phyloP scores from a whole-genome alignment of 2,888 invertebrate genomes.

The Eupithecia subumbrata region DNA sequence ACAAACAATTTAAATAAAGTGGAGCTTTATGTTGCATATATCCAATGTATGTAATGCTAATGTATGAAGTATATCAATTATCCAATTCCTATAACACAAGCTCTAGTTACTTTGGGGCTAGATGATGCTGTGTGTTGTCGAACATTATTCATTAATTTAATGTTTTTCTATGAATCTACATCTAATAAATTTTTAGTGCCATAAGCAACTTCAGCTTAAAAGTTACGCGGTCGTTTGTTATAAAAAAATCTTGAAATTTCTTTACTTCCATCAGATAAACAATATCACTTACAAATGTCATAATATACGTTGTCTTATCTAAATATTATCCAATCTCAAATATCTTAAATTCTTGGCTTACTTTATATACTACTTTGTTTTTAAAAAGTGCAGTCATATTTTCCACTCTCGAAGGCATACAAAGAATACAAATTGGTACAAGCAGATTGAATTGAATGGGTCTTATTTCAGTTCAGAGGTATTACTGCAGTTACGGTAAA shows the following conservation, averaged over 20 bases:
- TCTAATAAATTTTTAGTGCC: not conserved
- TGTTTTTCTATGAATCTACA: not conserved
- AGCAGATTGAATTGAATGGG: constrained; percentile 25
- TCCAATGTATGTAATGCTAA: too few species aligned
- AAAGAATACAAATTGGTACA: constrained; percentile 34
- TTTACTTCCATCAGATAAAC: not conserved
- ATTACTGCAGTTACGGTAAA: constrained; percentile 13
- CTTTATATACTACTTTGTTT: not conserved
- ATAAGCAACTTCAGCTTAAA: not conserved
- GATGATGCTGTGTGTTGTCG: too few species aligned
- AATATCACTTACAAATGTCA: not conserved
- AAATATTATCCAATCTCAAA: not conserved
- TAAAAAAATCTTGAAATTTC: not conserved
- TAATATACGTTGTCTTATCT: not conserved
- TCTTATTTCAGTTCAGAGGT: constrained; percentile 34
- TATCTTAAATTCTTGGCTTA: not conserved
- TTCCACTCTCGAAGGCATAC: constrained; percentile 14
- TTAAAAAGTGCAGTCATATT: not conserved
- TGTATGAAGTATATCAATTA: too few species aligned
- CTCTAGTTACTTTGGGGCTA: too few species aligned
- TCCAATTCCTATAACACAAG: too few species aligned
- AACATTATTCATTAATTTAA: too few species aligned
- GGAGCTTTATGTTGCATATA: too few species aligned
- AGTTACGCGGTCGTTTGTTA: not conserved
- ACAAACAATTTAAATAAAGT: too few species aligned